Base-by-base conservation (phyloP, 2,888 invertebrate species). In the Megastigmus dorsalis region DNA sequence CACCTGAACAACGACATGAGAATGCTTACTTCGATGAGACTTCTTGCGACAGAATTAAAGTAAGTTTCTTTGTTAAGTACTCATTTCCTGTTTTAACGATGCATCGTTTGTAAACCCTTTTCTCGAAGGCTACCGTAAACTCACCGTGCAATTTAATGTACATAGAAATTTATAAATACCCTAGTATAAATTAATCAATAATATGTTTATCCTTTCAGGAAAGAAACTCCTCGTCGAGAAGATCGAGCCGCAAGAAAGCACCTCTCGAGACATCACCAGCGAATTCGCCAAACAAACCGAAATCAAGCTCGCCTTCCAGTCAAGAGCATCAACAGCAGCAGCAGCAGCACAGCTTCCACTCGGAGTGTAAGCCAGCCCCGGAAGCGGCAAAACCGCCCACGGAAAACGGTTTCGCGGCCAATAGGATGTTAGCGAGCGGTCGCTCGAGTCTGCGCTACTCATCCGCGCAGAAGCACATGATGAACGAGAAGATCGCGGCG, bases 381-480 rank as follows among this genome's bases (percentile, higher is more conserved):
- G 80, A 76, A 0, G 82, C 83, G 1, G 74, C 82, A 0, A 83
- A 84, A 20, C 69, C 80, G 43, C 75, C 78, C 2, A 28, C 80
- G 33, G 85, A 86, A 15, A 84, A 85, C 33, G 84, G 83, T 2
- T 78, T 76, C 28, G 15, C 54, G 3, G 7, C 33, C 9, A 63
- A 10, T 41, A 41, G 76, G 45, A 15, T 68, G 3, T 4, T 68
- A 6, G 30, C 62, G 0, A 70, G 78, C 81, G 13, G 82, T 81
- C 7, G 84, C 84, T 38, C 80, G 85, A 62, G 82, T 83, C 78
- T 89, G 57, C 86, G 89, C 78, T 90, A 89, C 81, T 77, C 88
- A 3, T 88, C 88, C 0, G 86, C 88, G 2, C 90, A 90, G 74
- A 90, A 90, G 78, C 82, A 90, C 1, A 85, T 89, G 74, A 80